Evolutionary conservation across 2,113 vertebrate species (phyloP), one percentile per base, ranked within the genome.

Genomic region (Elaphurus davidianus): DNA sequence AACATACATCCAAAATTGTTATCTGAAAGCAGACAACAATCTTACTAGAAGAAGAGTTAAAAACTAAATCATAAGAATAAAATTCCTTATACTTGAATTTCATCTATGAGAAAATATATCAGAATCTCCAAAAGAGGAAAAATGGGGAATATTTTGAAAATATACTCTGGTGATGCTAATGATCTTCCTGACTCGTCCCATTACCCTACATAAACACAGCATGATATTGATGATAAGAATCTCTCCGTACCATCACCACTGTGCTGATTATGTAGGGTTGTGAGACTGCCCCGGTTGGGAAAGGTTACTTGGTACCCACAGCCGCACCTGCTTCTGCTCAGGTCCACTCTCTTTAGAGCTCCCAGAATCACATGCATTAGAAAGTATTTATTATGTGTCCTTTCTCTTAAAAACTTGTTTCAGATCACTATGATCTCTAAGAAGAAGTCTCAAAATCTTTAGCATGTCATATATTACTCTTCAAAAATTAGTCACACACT

Each of bases 81-180:
- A 94, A 96, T 62, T 85, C 10, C 33, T 82, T 85, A 81, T 36
- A 84, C 11, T 91, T 91, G 30, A 85, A 96, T 93, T 64, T 87
- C 23, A 81, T 15, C 19, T 30, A 16, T 84, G 14, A 84, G 10
- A 81, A 96, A 76, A 67, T 74, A 54, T 40, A 92, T 87, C 21
- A 87, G 76, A 78, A 55, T 78, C 62, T 92, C 40, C 57, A 83
- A 15, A 93, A 90, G 7, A 67, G 74, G 4, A 16, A 94, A 94
- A 78, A 7, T 2, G 15, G 4, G 17, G 16, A 81, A 30, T 54
- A 76, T 55, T 97, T 90, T 45, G 30, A 92, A 96, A 82, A n/a
- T 79, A 89, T 30, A 82, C 57, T 91, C 52, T 88, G 27, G 11
- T 74, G 45, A 86, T 64, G 15, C 7, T 55, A 23, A 67, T 67